A percentile compares a stretch with the other conserved stretches of the same genome.
phyloP scores from a whole-genome alignment of 2,888 invertebrate species.

The Odontomyia ornata region DNA sequence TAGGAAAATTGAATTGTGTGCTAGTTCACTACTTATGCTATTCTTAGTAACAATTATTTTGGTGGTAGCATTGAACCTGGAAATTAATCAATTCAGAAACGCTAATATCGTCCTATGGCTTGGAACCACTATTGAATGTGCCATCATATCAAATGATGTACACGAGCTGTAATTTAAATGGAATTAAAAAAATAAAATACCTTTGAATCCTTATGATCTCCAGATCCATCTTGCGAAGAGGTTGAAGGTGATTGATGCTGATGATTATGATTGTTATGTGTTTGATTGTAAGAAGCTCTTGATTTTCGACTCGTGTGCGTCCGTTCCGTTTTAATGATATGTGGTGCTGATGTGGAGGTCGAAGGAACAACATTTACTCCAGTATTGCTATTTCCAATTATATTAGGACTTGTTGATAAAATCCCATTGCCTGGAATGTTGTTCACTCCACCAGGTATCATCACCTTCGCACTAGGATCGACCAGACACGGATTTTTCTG shows the following conservation, averaged over 20 bases:
- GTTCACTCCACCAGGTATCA: slow-evolving; percentile 7
- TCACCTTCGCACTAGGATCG: slow-evolving; percentile 8
- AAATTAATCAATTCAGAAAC: no score
- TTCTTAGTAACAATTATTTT: no score
- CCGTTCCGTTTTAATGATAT: slow-evolving; percentile 37
- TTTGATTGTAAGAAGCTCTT: slow-evolving; percentile 53
- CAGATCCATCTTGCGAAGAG: slow-evolving; percentile 9
- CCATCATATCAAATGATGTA: no score
- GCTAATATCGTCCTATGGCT: no score
- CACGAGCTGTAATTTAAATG: no score
- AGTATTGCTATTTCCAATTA: background rate
- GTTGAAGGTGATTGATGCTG: slow-evolving; percentile 38
- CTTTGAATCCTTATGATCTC: slow-evolving; percentile 49
- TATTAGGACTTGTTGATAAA: slow-evolving; percentile 10
- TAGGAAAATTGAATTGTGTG: no score
- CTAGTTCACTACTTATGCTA: no score
- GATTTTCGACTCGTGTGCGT: slow-evolving; percentile 54
- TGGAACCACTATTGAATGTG: no score
- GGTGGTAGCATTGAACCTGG: no score
- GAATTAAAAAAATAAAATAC: no score
- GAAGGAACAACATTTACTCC: slow-evolving; percentile 3
- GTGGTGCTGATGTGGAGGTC: slow-evolving; percentile 10
- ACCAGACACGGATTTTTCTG: slow-evolving; percentile 22
- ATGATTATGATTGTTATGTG: slow-evolving; percentile 34
- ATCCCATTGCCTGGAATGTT: slow-evolving; percentile 5